Base-by-base conservation (phyloP, 2,113 vertebrate genomes). In the Struthidea cinerea region DNA sequence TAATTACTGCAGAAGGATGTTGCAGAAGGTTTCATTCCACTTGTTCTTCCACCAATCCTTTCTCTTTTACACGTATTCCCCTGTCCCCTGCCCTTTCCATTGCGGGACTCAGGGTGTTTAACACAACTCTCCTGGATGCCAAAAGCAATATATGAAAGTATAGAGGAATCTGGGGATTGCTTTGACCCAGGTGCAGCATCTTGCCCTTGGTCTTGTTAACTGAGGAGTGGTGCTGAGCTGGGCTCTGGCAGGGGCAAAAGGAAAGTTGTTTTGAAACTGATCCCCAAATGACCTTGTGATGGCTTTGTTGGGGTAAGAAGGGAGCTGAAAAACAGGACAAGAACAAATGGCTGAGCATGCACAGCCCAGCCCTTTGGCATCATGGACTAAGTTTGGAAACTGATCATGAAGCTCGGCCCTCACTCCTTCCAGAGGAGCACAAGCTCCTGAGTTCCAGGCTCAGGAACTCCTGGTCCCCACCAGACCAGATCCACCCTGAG, bases 211-310 rank as follows among this genome's bases (percentile, higher is more conserved):
- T 44, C 44, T 44, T n/a, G 86, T 65, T 74, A 44, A 15, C 11
- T 41, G 35, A 49, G 42, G 20, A 41, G 35, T 19, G 30, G 21
- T 69, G 60, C 70, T 88, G 41, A 88, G 55, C 55, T 3, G 5
- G 46, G 41, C 33, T 78, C 50, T 1, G 1, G 47, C 16, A 21
- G 0, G 5, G 21, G 12, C 12, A 67, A 75, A 79, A 71, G 9
- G 16, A 47, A 83, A 89, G 32, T 5, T 44, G 35, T 12, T 57
- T 53, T 70, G 30, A 75, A 78, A 23, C 1, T 24, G 13, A 39
- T 63, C 13, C 20, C 14, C 47, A 27, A 71, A 83, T 0, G 0
- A 52, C 33, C 16, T 55, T 0, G 0, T 69, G 53, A 52, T 71
- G 55, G 59, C 20, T 82, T 65, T 49, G n/a, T 0, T 16, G n/a